Evolutionary conservation across 2,113 vertebrate species (phyloP).

Genomic region (Pica pica): DNA sequence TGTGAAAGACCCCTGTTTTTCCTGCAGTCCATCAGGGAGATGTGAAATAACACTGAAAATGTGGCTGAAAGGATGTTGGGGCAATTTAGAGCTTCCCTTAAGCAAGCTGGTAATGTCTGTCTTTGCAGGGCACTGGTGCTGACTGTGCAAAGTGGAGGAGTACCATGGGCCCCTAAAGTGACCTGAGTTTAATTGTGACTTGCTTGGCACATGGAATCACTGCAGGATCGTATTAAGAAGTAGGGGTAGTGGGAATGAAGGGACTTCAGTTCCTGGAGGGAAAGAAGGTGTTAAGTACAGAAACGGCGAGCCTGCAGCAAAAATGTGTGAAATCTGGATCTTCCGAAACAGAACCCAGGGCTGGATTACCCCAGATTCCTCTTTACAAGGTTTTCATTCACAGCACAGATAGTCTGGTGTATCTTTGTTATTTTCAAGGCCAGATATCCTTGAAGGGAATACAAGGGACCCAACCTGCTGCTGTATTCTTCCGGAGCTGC

Average conservation of each 20-base stretch:
- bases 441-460: neutral
- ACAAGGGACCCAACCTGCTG: neutral
- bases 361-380: neutral
- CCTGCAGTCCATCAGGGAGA: neutral
- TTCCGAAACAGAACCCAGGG: neutral
- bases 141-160: neutral
- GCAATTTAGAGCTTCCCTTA: neutral
- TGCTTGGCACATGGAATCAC: neutral
- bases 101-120: neutral
- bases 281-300: neutral
- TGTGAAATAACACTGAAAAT: neutral
- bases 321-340: neutral
- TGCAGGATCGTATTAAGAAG: neutral
- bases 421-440: neutral
- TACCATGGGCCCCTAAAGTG: neutral
- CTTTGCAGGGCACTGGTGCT: neutral
- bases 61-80: neutral
- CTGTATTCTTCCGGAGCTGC: neutral
- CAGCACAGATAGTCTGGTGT: neutral
- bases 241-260: neutral
- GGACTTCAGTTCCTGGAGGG: neutral
- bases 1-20: neutral
- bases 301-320: rapidly evolving
- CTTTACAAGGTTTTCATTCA: neutral
- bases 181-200: neutral